These are phyloP conservation scores for Erythrocercus mccallii DNA, from an alignment of 2,113 vertebrate genomes.

Conservation along the genomic window DNA sequence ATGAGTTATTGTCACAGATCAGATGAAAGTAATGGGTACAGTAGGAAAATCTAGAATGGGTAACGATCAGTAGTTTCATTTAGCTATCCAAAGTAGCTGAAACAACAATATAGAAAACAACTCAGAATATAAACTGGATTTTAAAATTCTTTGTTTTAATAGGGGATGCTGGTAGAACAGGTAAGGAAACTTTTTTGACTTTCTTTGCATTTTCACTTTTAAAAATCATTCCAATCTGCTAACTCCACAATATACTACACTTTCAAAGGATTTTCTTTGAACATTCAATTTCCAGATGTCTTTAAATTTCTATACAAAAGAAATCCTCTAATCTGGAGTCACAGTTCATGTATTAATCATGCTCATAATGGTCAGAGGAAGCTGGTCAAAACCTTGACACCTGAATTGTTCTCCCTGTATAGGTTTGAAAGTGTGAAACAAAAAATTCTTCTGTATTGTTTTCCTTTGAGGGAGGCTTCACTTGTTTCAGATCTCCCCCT, in stretches of 20 bases:
- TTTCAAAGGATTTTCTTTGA: slow-evolving; percentile 67
- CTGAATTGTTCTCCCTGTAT: not conserved
- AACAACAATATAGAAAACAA: slow-evolving; percentile 26
- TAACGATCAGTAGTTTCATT: not conserved
- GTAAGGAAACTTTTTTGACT: slow-evolving; percentile 62
- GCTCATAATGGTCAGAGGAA: not conserved
- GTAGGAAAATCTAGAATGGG: not conserved
- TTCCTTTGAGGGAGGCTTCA: not conserved
- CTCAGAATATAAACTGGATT: slow-evolving; percentile 55
- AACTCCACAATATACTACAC: slow-evolving; percentile 48
- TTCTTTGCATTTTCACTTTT: slow-evolving; percentile 57
- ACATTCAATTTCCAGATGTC: slow-evolving; percentile 63
- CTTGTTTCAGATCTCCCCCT: not conserved
- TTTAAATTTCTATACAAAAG: not conserved
- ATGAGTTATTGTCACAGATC: not conserved
- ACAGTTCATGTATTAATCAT: not conserved
- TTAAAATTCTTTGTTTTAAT: slow-evolving; percentile 71
- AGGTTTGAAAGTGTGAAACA: not conserved
- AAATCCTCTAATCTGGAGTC: slow-evolving; percentile 30
- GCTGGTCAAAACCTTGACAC: not conserved
- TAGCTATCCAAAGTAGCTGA: slow-evolving; percentile 25
- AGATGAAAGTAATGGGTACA: not conserved
- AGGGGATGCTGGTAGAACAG: slow-evolving; percentile 66
- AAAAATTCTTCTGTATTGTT: not conserved
- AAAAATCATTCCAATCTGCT: slow-evolving; percentile 60